phyloP scores from a whole-genome alignment of 2,797 vertebrate genomes.

The Hipposideros larvatus region DNA sequence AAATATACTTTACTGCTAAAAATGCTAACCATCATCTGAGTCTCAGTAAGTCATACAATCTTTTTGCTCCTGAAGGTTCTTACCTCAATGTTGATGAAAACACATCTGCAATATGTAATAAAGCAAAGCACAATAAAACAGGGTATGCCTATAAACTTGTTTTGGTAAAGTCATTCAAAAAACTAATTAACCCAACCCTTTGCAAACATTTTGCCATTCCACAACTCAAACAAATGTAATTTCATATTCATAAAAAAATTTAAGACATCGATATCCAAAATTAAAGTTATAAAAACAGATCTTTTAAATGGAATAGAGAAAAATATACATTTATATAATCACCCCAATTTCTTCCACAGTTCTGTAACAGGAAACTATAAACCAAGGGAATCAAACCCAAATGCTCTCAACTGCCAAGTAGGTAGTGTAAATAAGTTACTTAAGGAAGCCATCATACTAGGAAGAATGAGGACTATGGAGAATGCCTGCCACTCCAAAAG shows the following conservation, averaged over 20 bases:
- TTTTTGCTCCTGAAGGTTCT: neutral
- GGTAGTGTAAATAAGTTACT: neutral
- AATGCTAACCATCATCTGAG: neutral
- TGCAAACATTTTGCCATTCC: slow-evolving; percentile 41
- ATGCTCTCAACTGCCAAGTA: neutral
- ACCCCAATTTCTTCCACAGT: slow-evolving; percentile 66
- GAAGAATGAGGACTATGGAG: neutral
- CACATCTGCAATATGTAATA: neutral
- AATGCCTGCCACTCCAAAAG: neutral
- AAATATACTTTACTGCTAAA: neutral
- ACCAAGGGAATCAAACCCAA: slow-evolving; percentile 2
- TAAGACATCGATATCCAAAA: neutral
- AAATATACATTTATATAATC: neutral
- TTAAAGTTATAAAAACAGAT: neutral
- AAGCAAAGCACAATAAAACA: neutral
- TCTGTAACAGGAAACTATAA: slow-evolving; percentile 74
- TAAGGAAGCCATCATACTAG: neutral
- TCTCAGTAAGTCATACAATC: neutral
- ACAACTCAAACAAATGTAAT: slow-evolving; percentile 55
- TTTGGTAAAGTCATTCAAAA: slow-evolving; percentile 12
- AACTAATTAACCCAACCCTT: neutral
- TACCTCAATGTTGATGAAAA: neutral
- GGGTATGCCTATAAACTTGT: neutral
- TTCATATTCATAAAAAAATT: slow-evolving; percentile 56
- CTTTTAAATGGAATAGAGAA: slow-evolving; percentile 42